Base-by-base conservation (phyloP, 2,888 invertebrate species). In the Drosophila robusta region DNA sequence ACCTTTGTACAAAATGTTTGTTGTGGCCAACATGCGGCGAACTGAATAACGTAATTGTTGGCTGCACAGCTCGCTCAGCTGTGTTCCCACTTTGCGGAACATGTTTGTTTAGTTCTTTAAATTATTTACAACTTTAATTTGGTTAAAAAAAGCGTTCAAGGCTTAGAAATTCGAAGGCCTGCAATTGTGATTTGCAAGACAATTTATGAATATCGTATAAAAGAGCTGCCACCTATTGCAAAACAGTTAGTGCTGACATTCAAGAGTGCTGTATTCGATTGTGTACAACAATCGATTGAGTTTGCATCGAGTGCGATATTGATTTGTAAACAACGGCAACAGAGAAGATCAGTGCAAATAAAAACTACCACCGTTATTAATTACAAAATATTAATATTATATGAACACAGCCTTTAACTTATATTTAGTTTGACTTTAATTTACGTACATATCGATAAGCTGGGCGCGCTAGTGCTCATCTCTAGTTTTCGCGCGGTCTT, bases 1-100 rank as follows among this genome's bases (percentile, higher is more conserved):
- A 81, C 89, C 87, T 76, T 89, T 90, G 7, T n/a, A 36, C 14
- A 83, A 39, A 2, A 51, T 34, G 9, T 45, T 63, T 42, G 87
- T 70, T 2, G 78, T 70, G 8, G 66, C 63, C 50, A 90, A 38
- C 51, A 54, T 72, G 51, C 90, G 90, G 47, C 58, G 14, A 8
- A 32, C 41, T 16, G 64, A 38, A 6, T 68, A 51, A 14, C 70
- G 63, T 18, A 74, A 18, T 26, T 89, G 77, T 16, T 61, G 47
- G 22, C 76, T 70, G 12, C 80, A 11, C 34, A 65, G 71, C 55
- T 78, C 70, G 1, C 69, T 47, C 14, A 90, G 14, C 47, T 69
- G 78, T 18, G 52, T 55, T 4, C 75, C 69, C 4, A 90, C 34
- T 54, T 68, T 84, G 4, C 81, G 76, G 11, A 90, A 74, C 90